Conservation (phyloP, 2,797 vertebrate genomes). For the Scolopax rusticola region DNA sequence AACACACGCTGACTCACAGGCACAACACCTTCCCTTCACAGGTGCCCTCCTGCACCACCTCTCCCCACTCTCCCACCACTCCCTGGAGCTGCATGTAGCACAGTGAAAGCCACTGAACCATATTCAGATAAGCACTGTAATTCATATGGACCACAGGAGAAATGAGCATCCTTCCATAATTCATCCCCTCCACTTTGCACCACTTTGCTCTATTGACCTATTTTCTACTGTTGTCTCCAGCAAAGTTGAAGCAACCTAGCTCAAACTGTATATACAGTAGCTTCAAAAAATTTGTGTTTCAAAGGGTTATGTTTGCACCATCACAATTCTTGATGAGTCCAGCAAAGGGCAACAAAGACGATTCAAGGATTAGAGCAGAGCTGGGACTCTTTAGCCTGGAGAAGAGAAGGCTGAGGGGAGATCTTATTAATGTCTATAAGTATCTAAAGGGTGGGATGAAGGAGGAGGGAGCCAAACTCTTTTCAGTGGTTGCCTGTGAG, state of each 20-base stretch:
- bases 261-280: neutral
- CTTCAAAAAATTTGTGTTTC: neutral
- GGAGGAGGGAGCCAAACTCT: too few relatives aligned
- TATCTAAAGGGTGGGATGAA: too few relatives aligned
- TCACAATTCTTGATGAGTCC: neutral
- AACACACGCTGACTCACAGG: too few relatives aligned
- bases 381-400: too few relatives aligned
- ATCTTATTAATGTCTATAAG: too few relatives aligned
- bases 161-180: constrained; percentile 1
- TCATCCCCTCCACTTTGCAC: constrained; percentile 7
- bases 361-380: too few relatives aligned
- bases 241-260: neutral
- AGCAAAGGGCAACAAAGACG: too few relatives aligned
- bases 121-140: neutral
- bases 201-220: constrained; percentile 37
- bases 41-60: neutral
- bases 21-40: neutral
- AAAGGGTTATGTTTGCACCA: neutral
- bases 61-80: neutral
- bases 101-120: neutral
- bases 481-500: too few relatives aligned
- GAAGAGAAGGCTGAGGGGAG: too few relatives aligned
- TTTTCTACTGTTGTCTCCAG: constrained; percentile 1
- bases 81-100: neutral
- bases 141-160: neutral